phyloP scores from a whole-genome alignment of 2,797 vertebrate genomes.

The Amphiprion clarkii region DNA sequence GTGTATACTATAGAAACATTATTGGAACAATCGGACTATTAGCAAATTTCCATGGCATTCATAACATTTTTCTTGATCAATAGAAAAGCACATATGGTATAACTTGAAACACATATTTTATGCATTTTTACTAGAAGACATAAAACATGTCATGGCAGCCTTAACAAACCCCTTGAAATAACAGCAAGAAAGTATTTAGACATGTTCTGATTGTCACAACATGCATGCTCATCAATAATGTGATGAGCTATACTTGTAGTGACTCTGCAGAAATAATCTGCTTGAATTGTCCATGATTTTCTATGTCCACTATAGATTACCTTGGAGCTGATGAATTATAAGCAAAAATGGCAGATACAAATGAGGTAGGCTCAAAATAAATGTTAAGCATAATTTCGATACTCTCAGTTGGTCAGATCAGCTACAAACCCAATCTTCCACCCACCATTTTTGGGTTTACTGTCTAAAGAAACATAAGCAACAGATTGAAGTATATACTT shows the following conservation, averaged over 20 bases:
- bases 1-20: no score
- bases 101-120: no score
- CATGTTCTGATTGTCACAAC: no score
- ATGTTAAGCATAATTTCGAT: neutral
- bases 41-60: no score
- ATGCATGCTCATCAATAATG: no score
- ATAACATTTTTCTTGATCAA: no score
- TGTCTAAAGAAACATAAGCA: neutral
- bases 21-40: no score
- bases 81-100: no score
- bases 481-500: neutral
- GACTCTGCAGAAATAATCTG: neutral
- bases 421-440: neutral
- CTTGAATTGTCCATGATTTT: neutral
- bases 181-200: no score
- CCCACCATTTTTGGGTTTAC: neutral
- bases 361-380: neutral
- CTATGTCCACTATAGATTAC: neutral
- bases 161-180: no score
- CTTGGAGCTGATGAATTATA: neutral
- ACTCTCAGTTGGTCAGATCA: neutral
- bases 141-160: neutral
- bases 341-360: neutral
- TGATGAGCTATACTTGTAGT: no score
- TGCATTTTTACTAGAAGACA: neutral